These are phyloP conservation scores for Clarias fuscus DNA, from an alignment of 2,797 vertebrate species.

Conservation along the genomic window DNA sequence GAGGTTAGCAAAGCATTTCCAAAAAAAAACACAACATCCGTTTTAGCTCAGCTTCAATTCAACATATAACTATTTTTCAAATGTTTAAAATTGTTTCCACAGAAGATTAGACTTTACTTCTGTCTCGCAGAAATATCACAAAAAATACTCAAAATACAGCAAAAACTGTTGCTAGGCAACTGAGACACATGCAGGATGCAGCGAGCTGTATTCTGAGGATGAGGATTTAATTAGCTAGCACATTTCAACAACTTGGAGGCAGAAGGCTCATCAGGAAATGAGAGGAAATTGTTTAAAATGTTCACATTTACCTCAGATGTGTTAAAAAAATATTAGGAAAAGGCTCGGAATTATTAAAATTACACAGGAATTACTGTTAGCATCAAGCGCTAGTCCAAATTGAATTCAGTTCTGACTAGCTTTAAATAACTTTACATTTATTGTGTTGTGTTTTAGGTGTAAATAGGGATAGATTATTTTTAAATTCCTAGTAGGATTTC, in stretches of 20 bases:
- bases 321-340: neutral
- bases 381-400: neutral
- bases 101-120: neutral
- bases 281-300: neutral
- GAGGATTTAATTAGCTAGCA: neutral
- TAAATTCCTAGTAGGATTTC: neutral
- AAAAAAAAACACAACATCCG: neutral
- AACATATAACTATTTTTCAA: neutral
- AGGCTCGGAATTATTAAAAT: neutral
- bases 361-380: neutral
- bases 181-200: neutral
- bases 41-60: neutral
- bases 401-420: neutral
- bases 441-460: neutral
- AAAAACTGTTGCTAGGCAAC: neutral
- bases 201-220: neutral
- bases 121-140: neutral
- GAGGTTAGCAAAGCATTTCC: neutral
- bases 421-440: neutral
- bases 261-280: neutral
- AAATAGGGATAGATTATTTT: neutral
- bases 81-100: neutral
- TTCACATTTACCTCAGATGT: neutral
- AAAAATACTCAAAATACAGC: neutral
- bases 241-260: neutral